Conservation (phyloP, 2,888 invertebrate species). For the Eumacrocentrus americanus region DNA sequence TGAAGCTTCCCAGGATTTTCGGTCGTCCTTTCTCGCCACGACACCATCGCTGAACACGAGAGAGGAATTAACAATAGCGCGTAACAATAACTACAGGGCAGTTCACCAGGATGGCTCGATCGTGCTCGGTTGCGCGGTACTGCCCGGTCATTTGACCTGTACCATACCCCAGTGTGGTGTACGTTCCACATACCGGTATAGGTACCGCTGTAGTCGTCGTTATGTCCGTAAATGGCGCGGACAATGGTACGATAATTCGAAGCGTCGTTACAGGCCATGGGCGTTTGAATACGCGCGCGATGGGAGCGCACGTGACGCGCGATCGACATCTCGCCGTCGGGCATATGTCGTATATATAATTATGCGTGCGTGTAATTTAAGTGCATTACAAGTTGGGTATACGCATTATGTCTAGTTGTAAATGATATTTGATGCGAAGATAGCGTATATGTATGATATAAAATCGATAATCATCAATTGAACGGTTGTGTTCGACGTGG, state of each 20-base stretch:
- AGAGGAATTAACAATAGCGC: conserved; percentile 33
- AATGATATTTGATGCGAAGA: background rate
- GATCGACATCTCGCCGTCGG: background rate
- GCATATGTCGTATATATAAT: background rate
- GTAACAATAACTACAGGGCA: conserved; percentile 39
- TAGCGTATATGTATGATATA: background rate
- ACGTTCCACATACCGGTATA: conserved; percentile 33
- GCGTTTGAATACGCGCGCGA: conserved; percentile 3
- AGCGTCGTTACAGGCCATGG: conserved; percentile 30
- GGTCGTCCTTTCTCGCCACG: background rate
- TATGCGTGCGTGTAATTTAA: background rate
- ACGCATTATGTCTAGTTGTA: conserved; percentile 15
- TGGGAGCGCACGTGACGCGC: conserved; percentile 9
- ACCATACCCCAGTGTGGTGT: conserved; percentile 26
- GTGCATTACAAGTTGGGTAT: background rate
- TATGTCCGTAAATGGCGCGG: conserved; percentile 35
- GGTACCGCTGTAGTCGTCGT: conserved; percentile 18
- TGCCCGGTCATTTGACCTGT: conserved; percentile 25
- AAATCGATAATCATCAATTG: background rate
- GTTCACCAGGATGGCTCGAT: conserved; percentile 32
- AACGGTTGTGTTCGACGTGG: background rate
- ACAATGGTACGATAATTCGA: conserved; percentile 40
- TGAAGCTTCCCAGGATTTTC: no score
- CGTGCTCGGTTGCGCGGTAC: conserved; percentile 24
- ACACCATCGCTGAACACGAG: background rate